Conservation (phyloP, 1,140 invertebrate species). For the Cydia amplana region DNA sequence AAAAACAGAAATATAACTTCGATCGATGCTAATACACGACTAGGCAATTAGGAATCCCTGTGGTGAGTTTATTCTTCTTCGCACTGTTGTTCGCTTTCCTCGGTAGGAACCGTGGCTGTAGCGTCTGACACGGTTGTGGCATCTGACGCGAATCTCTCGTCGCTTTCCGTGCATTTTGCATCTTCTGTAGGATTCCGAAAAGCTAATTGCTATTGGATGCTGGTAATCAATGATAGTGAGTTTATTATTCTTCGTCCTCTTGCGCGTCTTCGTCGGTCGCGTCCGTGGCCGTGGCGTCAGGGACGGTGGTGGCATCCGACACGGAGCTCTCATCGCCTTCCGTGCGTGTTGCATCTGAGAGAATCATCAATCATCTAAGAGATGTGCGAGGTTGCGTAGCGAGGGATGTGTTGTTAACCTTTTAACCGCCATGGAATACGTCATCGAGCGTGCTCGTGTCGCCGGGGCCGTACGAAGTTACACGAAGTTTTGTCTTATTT, state of each 20-base stretch:
- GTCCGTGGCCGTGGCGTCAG: constrained; percentile 42
- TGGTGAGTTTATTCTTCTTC: constrained; percentile 43
- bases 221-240: not conserved
- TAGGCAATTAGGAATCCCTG: not conserved
- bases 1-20: not conserved
- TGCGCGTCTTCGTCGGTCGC: constrained; percentile 17
- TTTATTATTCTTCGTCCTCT: constrained; percentile 46
- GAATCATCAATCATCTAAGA: no score
- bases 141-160: not conserved
- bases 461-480: no score
- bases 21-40: no score
- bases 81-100: constrained; percentile 32
- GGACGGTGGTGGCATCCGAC: constrained; percentile 44
- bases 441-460: no score
- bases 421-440: no score
- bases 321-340: constrained; percentile 10
- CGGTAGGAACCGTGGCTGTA: not conserved
- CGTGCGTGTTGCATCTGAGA: constrained; percentile 34
- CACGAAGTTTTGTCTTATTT: no score
- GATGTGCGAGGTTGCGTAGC: no score
- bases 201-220: no score
- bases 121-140: constrained; percentile 40
- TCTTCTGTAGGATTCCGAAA: constrained; percentile 34
- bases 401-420: no score
- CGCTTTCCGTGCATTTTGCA: not conserved